These are phyloP conservation scores for Aselliscus stoliczkanus DNA, from an alignment of 2,797 vertebrate genomes.

Conservation along the genomic window DNA sequence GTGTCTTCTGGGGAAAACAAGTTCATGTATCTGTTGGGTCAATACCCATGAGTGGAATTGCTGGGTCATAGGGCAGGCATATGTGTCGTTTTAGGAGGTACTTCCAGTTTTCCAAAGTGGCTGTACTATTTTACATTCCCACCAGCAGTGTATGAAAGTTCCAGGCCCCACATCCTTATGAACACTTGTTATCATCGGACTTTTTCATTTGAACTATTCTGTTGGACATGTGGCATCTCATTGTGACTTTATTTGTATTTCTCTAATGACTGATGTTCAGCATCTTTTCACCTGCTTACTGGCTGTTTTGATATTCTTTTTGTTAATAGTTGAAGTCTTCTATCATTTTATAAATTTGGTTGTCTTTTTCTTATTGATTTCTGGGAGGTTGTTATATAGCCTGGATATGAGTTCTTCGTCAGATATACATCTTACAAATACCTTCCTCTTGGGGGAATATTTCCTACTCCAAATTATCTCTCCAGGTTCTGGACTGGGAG, in stretches of 20 bases:
- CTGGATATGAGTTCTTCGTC: not conserved
- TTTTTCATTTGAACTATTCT: not conserved
- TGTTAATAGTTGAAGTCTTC: not conserved
- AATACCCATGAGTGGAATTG: not conserved
- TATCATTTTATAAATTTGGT: not conserved
- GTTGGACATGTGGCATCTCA: not conserved
- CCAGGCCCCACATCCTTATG: not conserved
- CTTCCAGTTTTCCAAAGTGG: not conserved
- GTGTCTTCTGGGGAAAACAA: not conserved
- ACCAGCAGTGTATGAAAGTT: not conserved
- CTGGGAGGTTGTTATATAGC: not conserved
- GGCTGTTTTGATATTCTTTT: not conserved
- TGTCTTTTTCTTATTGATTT: conserved; percentile 12
- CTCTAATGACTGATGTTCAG: not conserved
- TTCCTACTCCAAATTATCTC: not conserved
- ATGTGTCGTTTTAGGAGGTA: not conserved
- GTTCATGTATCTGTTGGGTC: not conserved
- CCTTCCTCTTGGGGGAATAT: not conserved
- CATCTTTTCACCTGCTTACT: not conserved
- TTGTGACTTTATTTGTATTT: not conserved
- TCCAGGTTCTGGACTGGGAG: not conserved
- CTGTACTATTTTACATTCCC: not conserved
- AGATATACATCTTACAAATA: not conserved
- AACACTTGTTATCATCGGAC: not conserved
- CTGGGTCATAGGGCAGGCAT: not conserved